Evolutionary conservation across 2,888 invertebrate species (phyloP).

Genomic region (Chironomus tentans): DNA sequence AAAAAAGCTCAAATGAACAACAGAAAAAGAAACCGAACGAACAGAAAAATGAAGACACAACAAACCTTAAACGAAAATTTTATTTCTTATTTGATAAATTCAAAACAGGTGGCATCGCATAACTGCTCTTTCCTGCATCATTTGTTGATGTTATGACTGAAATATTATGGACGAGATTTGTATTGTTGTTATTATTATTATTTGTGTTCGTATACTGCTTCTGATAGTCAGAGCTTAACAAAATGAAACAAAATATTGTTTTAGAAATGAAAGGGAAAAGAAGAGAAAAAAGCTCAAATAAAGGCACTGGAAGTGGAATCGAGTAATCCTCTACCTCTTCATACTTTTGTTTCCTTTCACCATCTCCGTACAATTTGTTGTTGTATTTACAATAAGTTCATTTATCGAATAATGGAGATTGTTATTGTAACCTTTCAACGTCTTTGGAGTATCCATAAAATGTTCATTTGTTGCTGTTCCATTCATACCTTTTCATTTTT

Average conservation of each 20-base stretch:
- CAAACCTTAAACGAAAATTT: neutral
- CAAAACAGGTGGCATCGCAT: neutral
- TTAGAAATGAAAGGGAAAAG: neutral
- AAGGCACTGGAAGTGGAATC: neutral
- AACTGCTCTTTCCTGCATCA: neutral
- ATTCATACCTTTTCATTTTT: neutral
- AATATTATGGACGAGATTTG: neutral
- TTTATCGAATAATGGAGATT: neutral
- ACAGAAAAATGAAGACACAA: neutral
- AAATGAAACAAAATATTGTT: neutral
- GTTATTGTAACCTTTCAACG: neutral
- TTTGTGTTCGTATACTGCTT: neutral
- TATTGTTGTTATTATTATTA: neutral
- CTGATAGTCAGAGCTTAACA: neutral
- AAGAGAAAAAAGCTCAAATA: neutral
- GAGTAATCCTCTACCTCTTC: neutral
- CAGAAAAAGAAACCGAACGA: too few relatives aligned
- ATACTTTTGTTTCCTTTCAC: neutral
- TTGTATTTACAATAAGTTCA: neutral
- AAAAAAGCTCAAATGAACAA: too few relatives aligned
- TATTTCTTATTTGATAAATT: neutral
- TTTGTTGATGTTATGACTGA: conserved; percentile 1
- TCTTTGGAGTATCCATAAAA: neutral
- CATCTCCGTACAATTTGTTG: neutral
- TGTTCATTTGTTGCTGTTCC: neutral